Conservation (phyloP, 2,113 vertebrate genomes). For the Paradoxurus hermaphroditus region DNA sequence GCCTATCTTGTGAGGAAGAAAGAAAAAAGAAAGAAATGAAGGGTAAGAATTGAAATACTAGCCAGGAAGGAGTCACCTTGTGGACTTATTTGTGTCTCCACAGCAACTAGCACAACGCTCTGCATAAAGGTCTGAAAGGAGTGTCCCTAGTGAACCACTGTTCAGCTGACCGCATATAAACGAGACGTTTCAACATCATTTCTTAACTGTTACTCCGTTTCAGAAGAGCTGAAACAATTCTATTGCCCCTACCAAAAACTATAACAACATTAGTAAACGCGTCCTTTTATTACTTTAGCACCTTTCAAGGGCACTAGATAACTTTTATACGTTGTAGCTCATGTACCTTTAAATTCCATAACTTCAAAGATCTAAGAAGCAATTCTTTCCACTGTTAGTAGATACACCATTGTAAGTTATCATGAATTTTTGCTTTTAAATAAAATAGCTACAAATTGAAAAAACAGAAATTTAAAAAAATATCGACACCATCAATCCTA, state of each 20-base stretch:
- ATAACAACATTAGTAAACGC: not conserved
- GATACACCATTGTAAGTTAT: not conserved
- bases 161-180: too few species aligned
- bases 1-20: not conserved
- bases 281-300: not conserved
- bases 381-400: not conserved
- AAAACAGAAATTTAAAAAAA: not conserved
- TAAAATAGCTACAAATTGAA: not conserved
- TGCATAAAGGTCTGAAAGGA: not conserved
- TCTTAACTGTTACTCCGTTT: not conserved
- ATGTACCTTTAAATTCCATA: not conserved
- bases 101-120: not conserved
- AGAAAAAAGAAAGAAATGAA: not conserved
- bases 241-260: not conserved
- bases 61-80: not conserved
- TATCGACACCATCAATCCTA: not conserved
- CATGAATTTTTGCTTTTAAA: not conserved
- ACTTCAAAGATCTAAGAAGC: not conserved
- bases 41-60: fast-evolving
- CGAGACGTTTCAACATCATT: not conserved
- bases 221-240: not conserved
- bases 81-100: not conserved
- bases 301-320: not conserved
- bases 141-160: too few species aligned
- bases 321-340: not conserved